A percentile compares a stretch with the other conserved stretches of the same genome.
Evolutionary conservation across 2,888 invertebrate genomes (phyloP).

Genomic region (Zygothrica quintamaculata): DNA sequence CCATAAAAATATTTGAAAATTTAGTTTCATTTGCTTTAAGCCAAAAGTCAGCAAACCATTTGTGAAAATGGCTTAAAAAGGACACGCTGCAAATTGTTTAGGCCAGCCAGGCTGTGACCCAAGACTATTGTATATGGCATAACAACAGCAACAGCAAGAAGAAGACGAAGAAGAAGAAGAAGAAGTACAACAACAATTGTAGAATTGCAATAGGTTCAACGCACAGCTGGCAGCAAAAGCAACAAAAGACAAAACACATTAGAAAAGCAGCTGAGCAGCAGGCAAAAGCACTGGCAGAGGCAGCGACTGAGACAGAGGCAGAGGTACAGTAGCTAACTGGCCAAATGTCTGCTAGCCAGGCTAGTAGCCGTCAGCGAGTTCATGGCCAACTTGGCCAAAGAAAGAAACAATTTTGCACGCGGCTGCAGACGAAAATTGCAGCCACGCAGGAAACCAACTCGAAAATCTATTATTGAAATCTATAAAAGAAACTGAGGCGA

Average conservation of each 20-base stretch:
- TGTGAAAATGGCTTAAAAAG: too few species aligned
- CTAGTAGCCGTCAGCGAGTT: constrained; percentile 69
- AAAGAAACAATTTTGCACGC: constrained; percentile 77
- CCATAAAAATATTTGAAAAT: too few species aligned
- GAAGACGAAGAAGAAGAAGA: too few species aligned
- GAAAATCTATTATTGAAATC: constrained; percentile 81
- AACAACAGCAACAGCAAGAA: too few species aligned
- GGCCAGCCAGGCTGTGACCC: constrained; percentile 31
- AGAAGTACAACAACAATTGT: constrained; percentile 20
- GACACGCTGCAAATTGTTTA: too few species aligned
- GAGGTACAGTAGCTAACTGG: constrained; percentile 31
- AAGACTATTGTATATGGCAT: too few species aligned
- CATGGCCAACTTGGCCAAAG: constrained; percentile 75
- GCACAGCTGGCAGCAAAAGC: constrained; percentile 65
- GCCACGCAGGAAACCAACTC: constrained; percentile 75
- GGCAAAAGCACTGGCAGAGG: constrained; percentile 14
- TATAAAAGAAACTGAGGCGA: constrained; percentile 67
- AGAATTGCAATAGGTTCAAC: constrained; percentile 68
- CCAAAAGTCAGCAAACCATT: too few species aligned
- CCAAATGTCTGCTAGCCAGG: constrained; percentile 20
- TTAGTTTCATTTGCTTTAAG: too few species aligned
- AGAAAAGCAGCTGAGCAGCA: too few species aligned
- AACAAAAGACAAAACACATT: constrained; percentile 73
- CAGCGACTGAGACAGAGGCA: background rate
- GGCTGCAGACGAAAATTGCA: constrained; percentile 73